Percentiles rank a stretch among this genome's conserved stretches.
Evolutionary conservation across 2,797 vertebrate species (phyloP).

Genomic region (Furcifer pardalis): DNA sequence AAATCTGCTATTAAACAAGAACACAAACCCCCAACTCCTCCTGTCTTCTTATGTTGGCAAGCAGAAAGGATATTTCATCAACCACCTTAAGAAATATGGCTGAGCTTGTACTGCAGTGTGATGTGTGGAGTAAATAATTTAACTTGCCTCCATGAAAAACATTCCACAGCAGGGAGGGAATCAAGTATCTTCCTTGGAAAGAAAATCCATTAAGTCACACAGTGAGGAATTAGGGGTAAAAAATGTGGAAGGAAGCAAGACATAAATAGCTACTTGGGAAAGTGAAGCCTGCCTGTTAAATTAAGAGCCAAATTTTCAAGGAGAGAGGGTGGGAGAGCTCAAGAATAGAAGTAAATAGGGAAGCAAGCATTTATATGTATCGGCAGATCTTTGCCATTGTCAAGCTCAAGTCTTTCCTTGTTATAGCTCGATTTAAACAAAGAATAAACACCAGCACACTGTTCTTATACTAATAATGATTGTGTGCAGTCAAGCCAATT

Average conservation of each 20-base stretch:
- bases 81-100: slow-evolving; percentile 38
- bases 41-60: background rate
- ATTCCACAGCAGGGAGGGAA: slow-evolving; percentile 50
- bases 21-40: background rate
- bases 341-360: too few species aligned
- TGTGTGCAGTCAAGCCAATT: too few species aligned
- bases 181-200: slow-evolving; percentile 42
- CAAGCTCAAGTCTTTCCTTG: background rate
- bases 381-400: background rate
- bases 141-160: slow-evolving; percentile 47
- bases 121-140: slow-evolving; percentile 63
- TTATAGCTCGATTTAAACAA: background rate
- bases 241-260: background rate
- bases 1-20: background rate
- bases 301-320: background rate
- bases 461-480: background rate
- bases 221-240: slow-evolving; percentile 12
- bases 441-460: background rate
- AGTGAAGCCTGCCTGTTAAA: slow-evolving; percentile 18
- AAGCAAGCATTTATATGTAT: background rate
- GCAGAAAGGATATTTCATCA: background rate
- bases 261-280: slow-evolving; percentile 2
- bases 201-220: slow-evolving; percentile 47
- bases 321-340: background rate
- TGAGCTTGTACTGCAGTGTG: slow-evolving; percentile 42